phyloP scores from a whole-genome alignment of 2,888 invertebrate genomes.

The Tethea ocularis region DNA sequence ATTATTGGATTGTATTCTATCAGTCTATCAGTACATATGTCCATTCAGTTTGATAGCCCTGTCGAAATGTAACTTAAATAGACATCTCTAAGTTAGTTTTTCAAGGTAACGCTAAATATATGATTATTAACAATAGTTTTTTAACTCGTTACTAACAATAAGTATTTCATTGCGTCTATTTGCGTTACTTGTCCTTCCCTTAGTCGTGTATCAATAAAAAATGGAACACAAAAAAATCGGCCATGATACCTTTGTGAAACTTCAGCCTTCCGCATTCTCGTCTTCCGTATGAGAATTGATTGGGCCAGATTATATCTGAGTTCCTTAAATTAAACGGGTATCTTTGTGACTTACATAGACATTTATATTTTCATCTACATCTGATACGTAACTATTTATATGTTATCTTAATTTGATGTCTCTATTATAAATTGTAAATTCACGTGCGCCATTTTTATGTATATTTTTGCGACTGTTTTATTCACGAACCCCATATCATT shows the following conservation, averaged over 20 bases:
- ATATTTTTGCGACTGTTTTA: too few relatives aligned
- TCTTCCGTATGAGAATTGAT: conserved; percentile 27
- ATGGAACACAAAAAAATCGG: conserved; percentile 25
- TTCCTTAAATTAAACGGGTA: neutral
- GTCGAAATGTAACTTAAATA: too few relatives aligned
- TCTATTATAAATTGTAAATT: too few relatives aligned
- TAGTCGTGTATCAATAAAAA: conserved; percentile 27
- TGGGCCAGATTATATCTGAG: neutral
- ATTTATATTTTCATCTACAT: neutral
- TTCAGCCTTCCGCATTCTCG: conserved; percentile 28
- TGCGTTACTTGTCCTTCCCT: conserved; percentile 27
- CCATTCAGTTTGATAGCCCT: too few relatives aligned
- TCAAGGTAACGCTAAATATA: neutral
- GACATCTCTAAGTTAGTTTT: too few relatives aligned
- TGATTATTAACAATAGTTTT: neutral
- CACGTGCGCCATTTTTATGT: too few relatives aligned
- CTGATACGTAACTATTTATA: neutral
- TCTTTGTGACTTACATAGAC: neutral
- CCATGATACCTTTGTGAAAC: conserved; percentile 33
- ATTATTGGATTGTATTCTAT: too few relatives aligned
- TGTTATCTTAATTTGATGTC: neutral
- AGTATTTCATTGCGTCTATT: conserved; percentile 22
- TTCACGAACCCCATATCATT: too few relatives aligned
- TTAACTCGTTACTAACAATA: neutral
- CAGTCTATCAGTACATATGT: too few relatives aligned